phyloP scores from a whole-genome alignment of 2,797 vertebrate species.

The Galago senegalensis region DNA sequence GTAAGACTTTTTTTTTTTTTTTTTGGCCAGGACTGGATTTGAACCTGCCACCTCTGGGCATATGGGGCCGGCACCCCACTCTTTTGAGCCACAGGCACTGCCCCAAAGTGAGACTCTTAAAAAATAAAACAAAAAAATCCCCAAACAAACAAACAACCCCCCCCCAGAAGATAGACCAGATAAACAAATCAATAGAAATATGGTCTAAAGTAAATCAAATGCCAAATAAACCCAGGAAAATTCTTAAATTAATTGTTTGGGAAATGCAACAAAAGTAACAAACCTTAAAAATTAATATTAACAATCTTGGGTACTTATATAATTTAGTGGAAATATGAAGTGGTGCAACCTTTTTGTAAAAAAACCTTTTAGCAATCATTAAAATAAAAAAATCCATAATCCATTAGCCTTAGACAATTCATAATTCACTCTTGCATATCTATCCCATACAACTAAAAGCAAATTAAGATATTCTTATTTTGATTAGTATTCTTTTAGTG shows the following conservation, averaged over 20 bases:
- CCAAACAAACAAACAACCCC: too few relatives aligned
- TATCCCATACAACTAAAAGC: neutral
- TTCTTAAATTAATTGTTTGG: slow-evolving; percentile 22
- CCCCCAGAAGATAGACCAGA: too few relatives aligned
- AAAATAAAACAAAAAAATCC: too few relatives aligned
- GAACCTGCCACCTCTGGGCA: too few relatives aligned
- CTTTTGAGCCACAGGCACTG: too few relatives aligned
- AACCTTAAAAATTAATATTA: neutral
- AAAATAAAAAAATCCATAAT: neutral
- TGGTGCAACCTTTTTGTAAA: neutral
- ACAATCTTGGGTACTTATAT: neutral
- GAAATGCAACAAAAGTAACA: neutral
- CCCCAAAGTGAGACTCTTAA: too few relatives aligned
- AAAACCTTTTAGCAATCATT: neutral
- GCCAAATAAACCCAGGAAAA: neutral
- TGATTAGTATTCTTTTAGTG: neutral
- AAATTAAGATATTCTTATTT: neutral
- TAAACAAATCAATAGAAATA: neutral
- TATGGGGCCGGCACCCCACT: too few relatives aligned
- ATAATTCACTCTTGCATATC: neutral
- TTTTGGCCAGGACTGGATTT: too few relatives aligned
- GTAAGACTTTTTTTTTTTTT: too few relatives aligned
- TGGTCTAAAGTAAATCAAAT: neutral
- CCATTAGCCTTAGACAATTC: neutral
- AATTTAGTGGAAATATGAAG: neutral